phyloP scores from a whole-genome alignment of 2,797 vertebrate genomes.

The Strix occidentalis region DNA sequence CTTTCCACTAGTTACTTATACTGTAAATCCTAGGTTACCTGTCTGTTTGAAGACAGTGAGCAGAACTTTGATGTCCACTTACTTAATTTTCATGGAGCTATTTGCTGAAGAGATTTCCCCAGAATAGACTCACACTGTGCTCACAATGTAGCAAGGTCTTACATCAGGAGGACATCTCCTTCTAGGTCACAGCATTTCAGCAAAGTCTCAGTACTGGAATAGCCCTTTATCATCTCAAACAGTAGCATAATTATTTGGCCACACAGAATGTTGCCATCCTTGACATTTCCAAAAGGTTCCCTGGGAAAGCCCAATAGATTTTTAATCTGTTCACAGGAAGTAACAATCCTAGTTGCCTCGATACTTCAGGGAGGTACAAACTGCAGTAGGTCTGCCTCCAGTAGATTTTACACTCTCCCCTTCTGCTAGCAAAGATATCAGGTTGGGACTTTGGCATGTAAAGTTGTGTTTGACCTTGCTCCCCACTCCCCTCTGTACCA shows the following conservation, averaged over 20 bases:
- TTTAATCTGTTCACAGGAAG: neutral
- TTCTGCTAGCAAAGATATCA: neutral
- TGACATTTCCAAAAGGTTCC: neutral
- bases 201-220: neutral
- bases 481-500: neutral
- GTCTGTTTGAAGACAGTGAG: neutral
- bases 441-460: fast-evolving
- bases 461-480: neutral
- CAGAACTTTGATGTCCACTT: neutral
- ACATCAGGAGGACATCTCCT: neutral
- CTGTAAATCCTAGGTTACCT: neutral
- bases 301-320: neutral
- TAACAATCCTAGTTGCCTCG: neutral
- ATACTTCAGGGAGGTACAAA: neutral
- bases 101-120: neutral
- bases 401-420: neutral
- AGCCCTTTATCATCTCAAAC: neutral
- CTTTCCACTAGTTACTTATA: neutral
- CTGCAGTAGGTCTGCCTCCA: neutral
- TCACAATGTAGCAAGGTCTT: neutral
- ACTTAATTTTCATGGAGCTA: neutral
- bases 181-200: neutral
- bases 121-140: neutral
- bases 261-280: neutral
- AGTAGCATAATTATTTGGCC: neutral